Evolutionary conservation across 2,888 invertebrate species (phyloP).

Genomic region (Euspilapteryx auroguttella): DNA sequence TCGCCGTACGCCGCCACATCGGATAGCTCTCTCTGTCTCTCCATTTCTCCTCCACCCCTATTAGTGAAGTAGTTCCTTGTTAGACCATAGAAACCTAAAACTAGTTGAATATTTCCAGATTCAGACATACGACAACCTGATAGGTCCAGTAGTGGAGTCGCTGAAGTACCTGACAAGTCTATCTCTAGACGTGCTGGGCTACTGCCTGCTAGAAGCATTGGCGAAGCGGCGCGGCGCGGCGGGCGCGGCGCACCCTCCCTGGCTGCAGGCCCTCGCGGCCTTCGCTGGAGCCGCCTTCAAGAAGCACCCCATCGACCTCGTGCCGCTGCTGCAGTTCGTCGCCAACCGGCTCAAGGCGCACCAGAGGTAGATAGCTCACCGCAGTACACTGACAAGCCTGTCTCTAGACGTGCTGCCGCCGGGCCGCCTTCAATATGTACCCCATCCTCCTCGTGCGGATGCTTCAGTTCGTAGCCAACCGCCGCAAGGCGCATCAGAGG

Average conservation of each 20-base stretch:
- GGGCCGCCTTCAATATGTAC: conserved; percentile 96
- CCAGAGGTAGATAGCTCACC: conserved; percentile 84
- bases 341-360: conserved; percentile 95
- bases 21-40: conserved; percentile 94
- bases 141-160: conserved; percentile 96
- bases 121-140: conserved; percentile 92
- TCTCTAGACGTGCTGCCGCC: conserved; percentile 95
- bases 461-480: conserved; percentile 95
- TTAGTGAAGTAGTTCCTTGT: too few relatives aligned
- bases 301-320: conserved; percentile 95
- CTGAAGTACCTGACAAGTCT: conserved; percentile 93
- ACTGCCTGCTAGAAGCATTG: conserved; percentile 92
- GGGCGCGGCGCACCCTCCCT: conserved; percentile 89
- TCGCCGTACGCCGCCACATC: conserved; percentile 92
- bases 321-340: conserved; percentile 94
- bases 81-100: too few relatives aligned
- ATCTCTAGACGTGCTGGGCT: conserved; percentile 95
- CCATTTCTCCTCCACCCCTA: conserved; percentile 97
- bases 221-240: conserved; percentile 41
- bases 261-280: conserved; percentile 92
- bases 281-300: conserved; percentile 97
- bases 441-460: conserved; percentile 93
- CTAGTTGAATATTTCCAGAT: conserved; percentile 77
- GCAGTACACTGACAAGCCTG: conserved; percentile 87
- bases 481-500: conserved; percentile 95